phyloP scores from a whole-genome alignment of 2,888 invertebrate genomes.

The Mystacides longicornis region DNA sequence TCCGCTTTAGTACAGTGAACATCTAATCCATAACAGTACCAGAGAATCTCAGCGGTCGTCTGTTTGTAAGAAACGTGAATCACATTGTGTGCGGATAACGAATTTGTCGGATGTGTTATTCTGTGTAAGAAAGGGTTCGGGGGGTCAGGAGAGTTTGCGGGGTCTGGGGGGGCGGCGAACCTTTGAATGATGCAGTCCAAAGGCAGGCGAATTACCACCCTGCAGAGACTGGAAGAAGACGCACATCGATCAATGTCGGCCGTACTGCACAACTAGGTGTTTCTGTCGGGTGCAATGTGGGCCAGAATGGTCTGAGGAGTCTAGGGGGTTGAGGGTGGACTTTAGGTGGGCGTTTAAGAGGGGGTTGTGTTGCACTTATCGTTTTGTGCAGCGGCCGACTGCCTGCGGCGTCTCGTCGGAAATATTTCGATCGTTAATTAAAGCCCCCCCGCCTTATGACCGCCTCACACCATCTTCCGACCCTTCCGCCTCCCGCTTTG shows the following conservation, averaged over 20 bases:
- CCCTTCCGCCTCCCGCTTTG: neutral
- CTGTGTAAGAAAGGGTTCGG: no score
- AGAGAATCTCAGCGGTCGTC: no score
- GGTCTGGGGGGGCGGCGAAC: neutral
- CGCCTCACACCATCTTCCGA: neutral
- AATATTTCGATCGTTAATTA: slow-evolving; percentile 11
- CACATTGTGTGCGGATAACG: no score
- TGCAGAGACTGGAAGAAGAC: slow-evolving; percentile 55
- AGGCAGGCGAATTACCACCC: slow-evolving; percentile 32
- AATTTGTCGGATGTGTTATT: no score
- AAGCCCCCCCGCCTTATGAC: neutral
- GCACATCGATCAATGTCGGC: slow-evolving; percentile 58
- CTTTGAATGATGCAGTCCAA: slow-evolving; percentile 8
- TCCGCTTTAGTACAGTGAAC: no score
- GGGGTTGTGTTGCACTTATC: slow-evolving; percentile 27
- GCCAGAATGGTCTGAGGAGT: neutral
- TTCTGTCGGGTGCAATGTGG: neutral
- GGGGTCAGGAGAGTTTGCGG: no score
- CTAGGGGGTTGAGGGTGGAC: slow-evolving; percentile 5
- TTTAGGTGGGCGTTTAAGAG: slow-evolving; percentile 4
- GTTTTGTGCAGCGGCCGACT: slow-evolving; percentile 25
- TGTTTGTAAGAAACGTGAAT: no score
- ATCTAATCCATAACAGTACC: no score
- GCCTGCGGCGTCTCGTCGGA: slow-evolving; percentile 17
- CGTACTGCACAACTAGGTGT: slow-evolving; percentile 3